These are phyloP conservation scores for Euphonia xanthogaster DNA, from an alignment of 2,797 vertebrate genomes.

Conservation along the genomic window DNA sequence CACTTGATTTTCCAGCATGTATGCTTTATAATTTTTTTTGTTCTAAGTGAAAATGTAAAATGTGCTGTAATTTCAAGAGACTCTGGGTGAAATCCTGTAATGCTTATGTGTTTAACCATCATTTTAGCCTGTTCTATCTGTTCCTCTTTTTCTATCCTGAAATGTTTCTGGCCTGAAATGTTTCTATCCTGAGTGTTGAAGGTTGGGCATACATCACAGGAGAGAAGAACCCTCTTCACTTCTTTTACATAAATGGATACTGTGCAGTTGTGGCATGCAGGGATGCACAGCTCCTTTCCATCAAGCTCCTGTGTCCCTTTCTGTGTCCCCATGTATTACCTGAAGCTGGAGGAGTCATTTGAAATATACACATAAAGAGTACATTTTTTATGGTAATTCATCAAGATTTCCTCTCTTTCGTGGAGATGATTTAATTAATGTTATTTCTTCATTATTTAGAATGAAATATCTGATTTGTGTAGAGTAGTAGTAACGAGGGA, in stretches of 20 bases:
- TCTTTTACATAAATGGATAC: neutral
- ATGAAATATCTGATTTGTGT: neutral
- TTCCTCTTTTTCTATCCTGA: neutral
- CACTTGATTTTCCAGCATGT: neutral
- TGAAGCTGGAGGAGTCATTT: neutral
- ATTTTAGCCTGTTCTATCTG: neutral
- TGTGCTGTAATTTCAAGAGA: neutral
- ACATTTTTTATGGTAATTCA: neutral
- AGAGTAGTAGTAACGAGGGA: neutral
- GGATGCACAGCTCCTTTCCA: neutral
- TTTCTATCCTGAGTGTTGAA: neutral
- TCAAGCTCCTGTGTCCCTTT: neutral
- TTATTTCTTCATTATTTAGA: neutral
- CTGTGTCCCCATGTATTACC: neutral
- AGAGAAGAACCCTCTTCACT: neutral
- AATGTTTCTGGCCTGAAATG: neutral
- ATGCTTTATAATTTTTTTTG: neutral
- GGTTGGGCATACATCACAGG: too few species aligned
- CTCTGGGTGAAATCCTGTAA: neutral
- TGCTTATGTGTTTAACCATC: neutral
- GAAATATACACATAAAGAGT: neutral
- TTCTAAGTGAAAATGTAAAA: neutral
- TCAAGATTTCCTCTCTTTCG: neutral
- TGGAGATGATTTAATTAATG: neutral
- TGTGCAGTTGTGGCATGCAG: neutral